Evolutionary conservation across 2,888 invertebrate genomes (phyloP).

Genomic region (Punctoribates punctum): DNA sequence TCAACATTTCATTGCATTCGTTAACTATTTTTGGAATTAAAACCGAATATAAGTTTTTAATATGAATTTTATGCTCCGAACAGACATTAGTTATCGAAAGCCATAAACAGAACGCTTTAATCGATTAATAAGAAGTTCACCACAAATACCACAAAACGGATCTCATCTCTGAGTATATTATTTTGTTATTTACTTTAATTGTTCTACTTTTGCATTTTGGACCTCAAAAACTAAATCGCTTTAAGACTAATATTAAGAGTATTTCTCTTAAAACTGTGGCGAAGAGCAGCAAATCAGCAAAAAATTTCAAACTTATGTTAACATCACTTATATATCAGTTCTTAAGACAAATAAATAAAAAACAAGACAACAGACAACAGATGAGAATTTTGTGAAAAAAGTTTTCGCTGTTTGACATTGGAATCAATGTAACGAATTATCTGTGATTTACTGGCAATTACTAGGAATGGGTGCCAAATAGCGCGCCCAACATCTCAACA

Average conservation of each 20-base stretch:
- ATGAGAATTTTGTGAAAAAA: conserved; percentile 13
- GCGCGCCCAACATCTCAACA: not conserved
- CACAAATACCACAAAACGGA: not conserved
- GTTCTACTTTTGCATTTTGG: conserved; percentile 17
- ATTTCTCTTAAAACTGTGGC: not conserved
- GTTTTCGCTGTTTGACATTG: not conserved
- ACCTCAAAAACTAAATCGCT: not conserved
- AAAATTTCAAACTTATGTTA: not conserved
- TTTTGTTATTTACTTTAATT: conserved; percentile 9
- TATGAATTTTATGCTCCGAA: not conserved
- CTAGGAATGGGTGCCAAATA: not conserved
- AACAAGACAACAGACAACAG: conserved; percentile 8
- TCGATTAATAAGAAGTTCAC: conserved; percentile 17
- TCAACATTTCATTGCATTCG: no score
- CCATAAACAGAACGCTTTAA: conserved; percentile 2
- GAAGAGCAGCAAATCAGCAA: not conserved
- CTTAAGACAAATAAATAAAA: not conserved
- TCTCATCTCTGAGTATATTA: not conserved
- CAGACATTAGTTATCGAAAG: not conserved
- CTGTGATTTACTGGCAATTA: not conserved
- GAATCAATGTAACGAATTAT: conserved; percentile 4
- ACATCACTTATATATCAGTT: not conserved
- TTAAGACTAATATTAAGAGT: not conserved
- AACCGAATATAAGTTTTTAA: not conserved
- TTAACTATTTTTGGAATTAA: no score